Conservation (phyloP, 2,797 vertebrate species). For the Pogonophryne albipinna region DNA sequence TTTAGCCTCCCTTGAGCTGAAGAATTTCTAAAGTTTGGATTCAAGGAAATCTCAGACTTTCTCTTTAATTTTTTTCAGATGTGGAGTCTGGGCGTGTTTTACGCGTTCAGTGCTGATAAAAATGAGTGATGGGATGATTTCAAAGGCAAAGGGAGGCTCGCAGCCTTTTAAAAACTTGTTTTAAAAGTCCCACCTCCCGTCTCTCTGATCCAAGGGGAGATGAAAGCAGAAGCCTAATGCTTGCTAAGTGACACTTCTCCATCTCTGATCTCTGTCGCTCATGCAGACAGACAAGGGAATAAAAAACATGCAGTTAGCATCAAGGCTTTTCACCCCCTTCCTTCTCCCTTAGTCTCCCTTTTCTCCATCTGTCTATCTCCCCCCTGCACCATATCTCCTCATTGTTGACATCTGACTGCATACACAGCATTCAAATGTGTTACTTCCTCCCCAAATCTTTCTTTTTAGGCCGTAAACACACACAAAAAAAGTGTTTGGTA, state of each 20-base stretch:
- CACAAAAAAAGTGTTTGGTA: slow-evolving; percentile 34
- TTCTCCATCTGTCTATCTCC: slow-evolving; percentile 25
- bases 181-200: slow-evolving; percentile 58
- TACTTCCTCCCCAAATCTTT: slow-evolving; percentile 26
- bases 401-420: slow-evolving; percentile 63
- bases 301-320: slow-evolving; percentile 54
- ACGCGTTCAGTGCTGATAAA: slow-evolving; percentile 75
- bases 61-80: slow-evolving; percentile 41
- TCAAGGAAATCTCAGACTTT: slow-evolving; percentile 36
- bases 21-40: slow-evolving; percentile 64
- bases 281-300: slow-evolving; percentile 64
- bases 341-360: slow-evolving; percentile 28
- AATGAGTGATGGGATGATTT: slow-evolving; percentile 76
- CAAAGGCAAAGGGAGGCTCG: slow-evolving; percentile 70
- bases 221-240: slow-evolving; percentile 76
- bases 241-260: slow-evolving; percentile 80
- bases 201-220: slow-evolving; percentile 72
- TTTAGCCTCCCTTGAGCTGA: slow-evolving; percentile 36
- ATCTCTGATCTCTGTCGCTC: slow-evolving; percentile 77
- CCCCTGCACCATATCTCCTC: slow-evolving; percentile 22
- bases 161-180: slow-evolving; percentile 69
- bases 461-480: slow-evolving; percentile 31
- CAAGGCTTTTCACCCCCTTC: slow-evolving; percentile 50
- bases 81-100: slow-evolving; percentile 56
- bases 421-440: slow-evolving; percentile 41